phyloP scores from a whole-genome alignment of 2,888 invertebrate genomes.

The Cerastis rubricosa region DNA sequence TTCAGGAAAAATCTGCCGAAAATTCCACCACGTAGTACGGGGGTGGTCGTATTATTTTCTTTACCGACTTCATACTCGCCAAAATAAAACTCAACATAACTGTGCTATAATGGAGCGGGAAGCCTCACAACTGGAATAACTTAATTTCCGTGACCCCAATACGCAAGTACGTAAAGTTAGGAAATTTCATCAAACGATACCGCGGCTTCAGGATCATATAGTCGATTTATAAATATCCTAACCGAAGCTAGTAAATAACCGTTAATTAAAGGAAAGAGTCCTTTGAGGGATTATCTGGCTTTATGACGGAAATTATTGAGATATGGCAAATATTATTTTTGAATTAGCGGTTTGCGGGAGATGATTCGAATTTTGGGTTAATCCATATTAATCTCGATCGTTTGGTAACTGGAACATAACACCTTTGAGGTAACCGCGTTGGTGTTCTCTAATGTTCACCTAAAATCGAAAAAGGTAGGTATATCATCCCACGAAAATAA shows the following conservation, averaged over 20 bases:
- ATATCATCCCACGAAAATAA: neutral
- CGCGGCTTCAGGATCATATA: constrained; percentile 32
- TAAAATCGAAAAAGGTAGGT: neutral
- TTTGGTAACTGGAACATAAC: neutral
- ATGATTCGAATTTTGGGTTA: constrained; percentile 10
- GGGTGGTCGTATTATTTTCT: neutral
- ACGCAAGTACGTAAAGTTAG: constrained; percentile 27
- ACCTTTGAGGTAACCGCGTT: neutral
- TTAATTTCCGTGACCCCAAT: constrained; percentile 49
- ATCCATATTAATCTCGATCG: neutral
- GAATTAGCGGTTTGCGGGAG: neutral
- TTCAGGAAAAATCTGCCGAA: neutral
- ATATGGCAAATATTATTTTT: constrained; percentile 7
- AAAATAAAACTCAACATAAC: constrained; percentile 4
- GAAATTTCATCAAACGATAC: constrained; percentile 32
- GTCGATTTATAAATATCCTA: constrained; percentile 17
- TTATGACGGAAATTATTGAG: constrained; percentile 9
- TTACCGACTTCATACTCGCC: neutral
- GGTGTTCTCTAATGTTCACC: neutral
- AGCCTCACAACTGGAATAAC: constrained; percentile 43
- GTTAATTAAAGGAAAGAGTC: constrained; percentile 32
- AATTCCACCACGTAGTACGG: neutral
- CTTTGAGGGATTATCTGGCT: constrained; percentile 24
- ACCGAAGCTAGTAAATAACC: constrained; percentile 21
- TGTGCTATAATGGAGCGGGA: constrained; percentile 5